These are phyloP conservation scores for Lordiphosa andalusiaca DNA, from an alignment of 2,888 invertebrate species.

Conservation along the genomic window DNA sequence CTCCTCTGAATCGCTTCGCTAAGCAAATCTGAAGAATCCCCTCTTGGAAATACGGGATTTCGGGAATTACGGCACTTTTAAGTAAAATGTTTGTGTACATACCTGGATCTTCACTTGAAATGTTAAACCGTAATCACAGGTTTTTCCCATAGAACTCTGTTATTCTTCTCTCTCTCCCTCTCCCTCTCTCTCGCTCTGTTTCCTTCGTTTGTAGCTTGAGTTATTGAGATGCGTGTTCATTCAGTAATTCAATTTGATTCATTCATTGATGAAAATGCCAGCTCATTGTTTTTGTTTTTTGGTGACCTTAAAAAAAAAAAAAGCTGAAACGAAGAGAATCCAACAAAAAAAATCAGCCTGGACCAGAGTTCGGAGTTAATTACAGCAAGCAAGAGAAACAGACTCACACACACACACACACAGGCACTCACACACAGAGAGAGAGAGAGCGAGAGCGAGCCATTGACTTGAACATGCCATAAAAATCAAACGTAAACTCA, in stretches of 20 bases:
- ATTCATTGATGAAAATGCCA: conserved; percentile 6
- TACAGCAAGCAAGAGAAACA: conserved; percentile 3
- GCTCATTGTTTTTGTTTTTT: neutral
- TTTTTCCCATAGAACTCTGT: neutral
- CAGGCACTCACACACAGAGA: neutral
- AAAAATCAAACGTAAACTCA: conserved; percentile 3
- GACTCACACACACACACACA: neutral
- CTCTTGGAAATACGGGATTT: no score
- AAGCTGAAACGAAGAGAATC: neutral
- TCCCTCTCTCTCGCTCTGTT: neutral
- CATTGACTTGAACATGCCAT: conserved; percentile 7
- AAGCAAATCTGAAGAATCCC: no score
- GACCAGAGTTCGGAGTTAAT: conserved; percentile 9
- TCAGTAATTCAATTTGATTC: conserved; percentile 1
- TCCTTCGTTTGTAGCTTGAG: neutral
- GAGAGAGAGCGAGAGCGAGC: conserved; percentile 11
- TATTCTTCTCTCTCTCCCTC: conserved; percentile 2
- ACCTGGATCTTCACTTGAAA: no score
- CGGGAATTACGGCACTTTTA: no score
- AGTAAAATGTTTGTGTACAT: no score
- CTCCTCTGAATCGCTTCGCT: no score
- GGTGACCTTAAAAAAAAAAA: neutral
- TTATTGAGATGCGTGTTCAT: neutral
- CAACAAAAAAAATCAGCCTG: conserved; percentile 13
- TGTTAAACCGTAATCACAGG: no score